These are phyloP conservation scores for Bos indicus DNA, from an alignment of 2,113 vertebrate species.

Conservation along the genomic window DNA sequence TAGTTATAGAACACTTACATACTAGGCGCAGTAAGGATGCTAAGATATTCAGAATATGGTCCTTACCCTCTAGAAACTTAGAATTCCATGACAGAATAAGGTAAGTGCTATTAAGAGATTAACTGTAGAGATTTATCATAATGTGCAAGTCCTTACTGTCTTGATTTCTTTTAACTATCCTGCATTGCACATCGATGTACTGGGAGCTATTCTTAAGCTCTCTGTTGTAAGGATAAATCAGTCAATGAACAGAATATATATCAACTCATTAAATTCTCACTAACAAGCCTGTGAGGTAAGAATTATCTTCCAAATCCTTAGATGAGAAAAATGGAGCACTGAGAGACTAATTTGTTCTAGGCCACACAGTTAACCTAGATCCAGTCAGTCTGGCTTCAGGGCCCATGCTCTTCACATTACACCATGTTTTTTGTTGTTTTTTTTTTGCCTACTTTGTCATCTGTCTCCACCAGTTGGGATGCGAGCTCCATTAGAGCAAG, in stretches of 20 bases:
- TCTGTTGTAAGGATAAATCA: neutral
- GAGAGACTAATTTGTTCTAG: neutral
- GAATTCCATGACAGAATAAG: neutral
- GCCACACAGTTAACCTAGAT: neutral
- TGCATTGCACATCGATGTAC: neutral
- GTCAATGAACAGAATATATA: neutral
- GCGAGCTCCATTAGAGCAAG: neutral
- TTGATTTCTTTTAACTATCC: neutral
- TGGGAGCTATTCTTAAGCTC: neutral
- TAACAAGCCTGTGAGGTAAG: neutral
- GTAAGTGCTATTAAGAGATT: neutral
- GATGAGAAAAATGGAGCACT: neutral
- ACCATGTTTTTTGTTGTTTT: neutral
- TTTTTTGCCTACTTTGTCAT: neutral
- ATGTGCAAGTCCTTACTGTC: neutral
- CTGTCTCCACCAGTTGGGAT: neutral
- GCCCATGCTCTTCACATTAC: neutral
- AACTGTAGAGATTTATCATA: neutral
- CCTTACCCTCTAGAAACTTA: neutral
- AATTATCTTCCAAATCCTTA: neutral
- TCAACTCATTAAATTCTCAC: slow-evolving; percentile 16
- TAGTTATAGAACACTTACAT: neutral
- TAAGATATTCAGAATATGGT: neutral
- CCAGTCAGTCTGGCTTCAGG: neutral
- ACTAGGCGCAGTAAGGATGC: neutral